Conservation (phyloP, 2,113 vertebrate species). For the Nansenia antarctica region DNA sequence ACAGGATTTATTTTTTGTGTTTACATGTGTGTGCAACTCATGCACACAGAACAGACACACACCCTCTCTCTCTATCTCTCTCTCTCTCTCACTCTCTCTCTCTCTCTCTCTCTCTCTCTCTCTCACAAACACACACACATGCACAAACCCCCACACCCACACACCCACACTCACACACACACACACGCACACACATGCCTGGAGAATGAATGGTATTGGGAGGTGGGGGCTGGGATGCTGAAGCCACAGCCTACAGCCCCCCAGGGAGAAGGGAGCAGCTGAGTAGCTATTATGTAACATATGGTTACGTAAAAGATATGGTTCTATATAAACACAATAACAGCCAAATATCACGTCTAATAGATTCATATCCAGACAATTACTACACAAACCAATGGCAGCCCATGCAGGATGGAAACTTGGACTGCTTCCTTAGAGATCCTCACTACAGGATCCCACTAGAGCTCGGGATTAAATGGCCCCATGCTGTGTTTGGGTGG, state of each 20-base stretch:
- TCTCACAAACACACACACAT: background rate
- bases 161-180: background rate
- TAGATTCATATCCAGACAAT: slow-evolving; percentile 12
- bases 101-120: too few species aligned
- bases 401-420: slow-evolving; percentile 11
- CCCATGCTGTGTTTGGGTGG: slow-evolving; percentile 29
- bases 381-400: background rate
- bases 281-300: slow-evolving; percentile 60
- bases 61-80: too few species aligned
- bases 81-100: too few species aligned
- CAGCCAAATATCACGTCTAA: background rate
- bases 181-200: background rate
- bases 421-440: background rate
- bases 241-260: slow-evolving; percentile 52
- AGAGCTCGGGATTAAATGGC: slow-evolving; percentile 28
- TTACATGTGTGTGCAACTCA: background rate
- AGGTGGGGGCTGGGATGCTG: slow-evolving; percentile 49
- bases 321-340: slow-evolving; percentile 37
- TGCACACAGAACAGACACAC: too few species aligned
- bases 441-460: slow-evolving; percentile 13
- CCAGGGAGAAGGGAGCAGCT: slow-evolving; percentile 34
- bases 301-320: slow-evolving; percentile 57
- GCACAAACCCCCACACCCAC: background rate
- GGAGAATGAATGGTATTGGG: slow-evolving; percentile 19
- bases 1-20: background rate